Evolutionary conservation across 2,797 vertebrate species (phyloP), one percentile per base, ranked within the genome.

Genomic region (Artibeus jamaicensis): DNA sequence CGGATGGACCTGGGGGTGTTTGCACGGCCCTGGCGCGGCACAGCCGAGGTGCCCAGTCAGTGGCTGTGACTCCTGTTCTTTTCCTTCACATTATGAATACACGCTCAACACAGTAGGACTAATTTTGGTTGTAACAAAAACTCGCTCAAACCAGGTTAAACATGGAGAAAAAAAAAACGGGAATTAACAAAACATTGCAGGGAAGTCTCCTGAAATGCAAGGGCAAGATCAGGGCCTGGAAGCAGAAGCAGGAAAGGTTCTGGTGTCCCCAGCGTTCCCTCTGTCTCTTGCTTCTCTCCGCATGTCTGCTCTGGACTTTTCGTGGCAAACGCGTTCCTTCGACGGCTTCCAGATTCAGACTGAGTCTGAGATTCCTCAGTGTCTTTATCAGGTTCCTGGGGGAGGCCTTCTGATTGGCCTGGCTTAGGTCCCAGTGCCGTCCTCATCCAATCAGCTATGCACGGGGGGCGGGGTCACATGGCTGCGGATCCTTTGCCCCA

Each of bases 21-120:
- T 14, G 50, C 32, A 34, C 9, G 4, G 39, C 53, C 26, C 1
- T 0, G n/a, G 46, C 15, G 4, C 1, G 0, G 26, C 57, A 22
- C 78, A 6, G 18, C 32, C 0, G 0, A 3, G 18, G 89, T 15
- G 19, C 21, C 14, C 37, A 11, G 77, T 9, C 19, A 9, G 70
- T 10, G 48, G n/a, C 50, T 55, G 18, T 53, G 12, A 46, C 39
- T 57, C 11, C 84, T n/a, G 0, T 10, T 50, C 32, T 14, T 55
- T 84, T 73, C 39, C 83, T 78, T 70, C 42, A 22, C 19, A 29
- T 29, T 77, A 39, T 50, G 73, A 81, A n/a, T 1, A n/a, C 65
- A 39, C 8, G 9, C 53, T 67, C 32, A 19, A 6, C 65, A 26
- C 37, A 16, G 68, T 50, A 73, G 42, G 21, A 48, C 50, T 59